A percentile compares a stretch with the other conserved stretches of the same genome.
Conservation (phyloP, 2,797 vertebrate genomes). For the Clarias pachynema region DNA sequence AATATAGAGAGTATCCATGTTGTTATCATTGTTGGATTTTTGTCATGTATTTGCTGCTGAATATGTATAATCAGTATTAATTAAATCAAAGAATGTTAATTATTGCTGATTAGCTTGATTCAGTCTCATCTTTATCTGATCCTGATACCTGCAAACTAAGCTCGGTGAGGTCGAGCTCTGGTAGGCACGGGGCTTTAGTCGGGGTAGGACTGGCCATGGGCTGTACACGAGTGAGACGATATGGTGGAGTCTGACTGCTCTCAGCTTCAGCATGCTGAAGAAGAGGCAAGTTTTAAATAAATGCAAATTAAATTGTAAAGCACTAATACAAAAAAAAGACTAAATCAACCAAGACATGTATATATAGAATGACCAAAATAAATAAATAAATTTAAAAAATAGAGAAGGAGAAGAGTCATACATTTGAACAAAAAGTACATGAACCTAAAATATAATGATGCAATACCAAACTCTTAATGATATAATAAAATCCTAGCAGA, state of each 20-base stretch:
- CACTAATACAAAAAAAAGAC: not conserved
- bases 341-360: not conserved
- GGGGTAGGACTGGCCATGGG: conserved; percentile 62
- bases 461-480: not conserved
- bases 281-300: conserved; percentile 28
- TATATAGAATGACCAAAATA: not conserved
- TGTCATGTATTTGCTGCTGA: not conserved
- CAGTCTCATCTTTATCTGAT: not conserved
- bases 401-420: not conserved
- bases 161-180: conserved; percentile 57
- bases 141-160: conserved; percentile 56
- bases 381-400: not conserved
- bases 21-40: not conserved
- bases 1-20: not conserved
- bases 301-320: not conserved
- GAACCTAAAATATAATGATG: not conserved
- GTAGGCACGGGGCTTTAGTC: conserved; percentile 57
- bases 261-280: conserved; percentile 39
- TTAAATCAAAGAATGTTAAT: conserved; percentile 22
- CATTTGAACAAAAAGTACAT: not conserved
- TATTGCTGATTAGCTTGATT: conserved; percentile 20
- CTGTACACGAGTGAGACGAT: conserved; percentile 48
- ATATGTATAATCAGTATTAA: not conserved
- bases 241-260: conserved; percentile 46
- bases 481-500: not conserved